phyloP scores from a whole-genome alignment of 2,113 vertebrate species.

The Gila orcuttii region DNA sequence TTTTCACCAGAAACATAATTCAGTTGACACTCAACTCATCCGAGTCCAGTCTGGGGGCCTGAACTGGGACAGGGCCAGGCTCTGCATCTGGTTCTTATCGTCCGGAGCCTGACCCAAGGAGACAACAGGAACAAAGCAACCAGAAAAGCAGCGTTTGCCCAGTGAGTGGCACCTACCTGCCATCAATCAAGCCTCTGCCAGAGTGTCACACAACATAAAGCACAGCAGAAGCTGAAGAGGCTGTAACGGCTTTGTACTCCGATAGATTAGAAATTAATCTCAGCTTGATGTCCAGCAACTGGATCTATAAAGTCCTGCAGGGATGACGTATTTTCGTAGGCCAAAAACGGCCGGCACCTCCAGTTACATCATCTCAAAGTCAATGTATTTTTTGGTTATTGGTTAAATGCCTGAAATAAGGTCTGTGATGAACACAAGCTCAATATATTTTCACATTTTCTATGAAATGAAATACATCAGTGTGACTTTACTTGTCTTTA shows the following conservation, averaged over 20 bases:
- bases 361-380: too few relatives aligned
- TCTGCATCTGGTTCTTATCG: conserved; percentile 79
- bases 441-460: too few relatives aligned
- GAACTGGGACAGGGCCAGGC: conserved; percentile 68
- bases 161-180: conserved; percentile 59
- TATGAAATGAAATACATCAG: too few relatives aligned
- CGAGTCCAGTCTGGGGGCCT: conserved; percentile 66
- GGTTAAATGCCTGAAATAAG: too few relatives aligned
- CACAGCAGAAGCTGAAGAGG: background rate
- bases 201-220: conserved; percentile 39
- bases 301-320: too few relatives aligned
- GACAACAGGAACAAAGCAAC: conserved; percentile 71
- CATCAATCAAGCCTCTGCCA: conserved; percentile 65
- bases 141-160: conserved; percentile 62
- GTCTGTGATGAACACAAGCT: too few relatives aligned
- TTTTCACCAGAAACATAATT: conserved; percentile 6
- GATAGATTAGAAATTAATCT: background rate
- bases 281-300: background rate
- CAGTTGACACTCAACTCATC: conserved; percentile 58
- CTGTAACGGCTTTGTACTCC: background rate
- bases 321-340: too few relatives aligned
- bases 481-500: too few relatives aligned
- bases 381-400: too few relatives aligned
- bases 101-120: conserved; percentile 72
- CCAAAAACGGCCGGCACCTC: too few relatives aligned